Evolutionary conservation across 2,888 invertebrate species (phyloP).

Genomic region (Seladonia tumulorum): DNA sequence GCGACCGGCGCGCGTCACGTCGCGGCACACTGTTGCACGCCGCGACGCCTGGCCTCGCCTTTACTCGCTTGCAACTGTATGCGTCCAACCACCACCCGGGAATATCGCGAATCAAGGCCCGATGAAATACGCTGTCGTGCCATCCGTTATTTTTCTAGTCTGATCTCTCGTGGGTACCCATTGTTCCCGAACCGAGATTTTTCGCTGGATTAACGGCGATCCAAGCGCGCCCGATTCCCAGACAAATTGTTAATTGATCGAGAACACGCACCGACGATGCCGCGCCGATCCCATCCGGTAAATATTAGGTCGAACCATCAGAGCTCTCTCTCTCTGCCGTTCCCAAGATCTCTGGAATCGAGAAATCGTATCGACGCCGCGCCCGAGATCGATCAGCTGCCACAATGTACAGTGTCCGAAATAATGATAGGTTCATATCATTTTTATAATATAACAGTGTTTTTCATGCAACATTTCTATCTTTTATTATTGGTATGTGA

Average conservation of each 20-base stretch:
- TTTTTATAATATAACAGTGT: no score
- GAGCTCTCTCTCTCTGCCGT: background rate
- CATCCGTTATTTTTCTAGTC: conserved; percentile 36
- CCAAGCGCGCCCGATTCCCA: background rate
- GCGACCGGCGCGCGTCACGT: background rate
- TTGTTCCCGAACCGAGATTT: conserved; percentile 24
- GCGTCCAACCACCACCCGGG: conserved; percentile 10
- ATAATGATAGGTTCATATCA: no score
- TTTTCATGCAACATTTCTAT: no score
- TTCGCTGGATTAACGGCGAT: conserved; percentile 16
- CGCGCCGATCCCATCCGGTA: background rate
- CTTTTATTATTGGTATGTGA: no score
- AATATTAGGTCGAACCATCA: background rate
- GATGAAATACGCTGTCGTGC: conserved; percentile 33
- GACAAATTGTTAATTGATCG: conserved; percentile 23
- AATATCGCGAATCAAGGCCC: conserved; percentile 53
- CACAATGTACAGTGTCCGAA: no score
- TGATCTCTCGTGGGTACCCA: conserved; percentile 21
- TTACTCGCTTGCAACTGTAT: background rate
- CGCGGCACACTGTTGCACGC: conserved; percentile 14
- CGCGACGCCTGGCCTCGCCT: background rate
- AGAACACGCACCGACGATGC: background rate
- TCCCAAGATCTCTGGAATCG: background rate
- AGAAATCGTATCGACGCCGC: background rate
- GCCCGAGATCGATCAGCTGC: no score